These are phyloP conservation scores for Phalacrocorax aristotelis DNA, from an alignment of 2,113 vertebrate species.

Conservation along the genomic window DNA sequence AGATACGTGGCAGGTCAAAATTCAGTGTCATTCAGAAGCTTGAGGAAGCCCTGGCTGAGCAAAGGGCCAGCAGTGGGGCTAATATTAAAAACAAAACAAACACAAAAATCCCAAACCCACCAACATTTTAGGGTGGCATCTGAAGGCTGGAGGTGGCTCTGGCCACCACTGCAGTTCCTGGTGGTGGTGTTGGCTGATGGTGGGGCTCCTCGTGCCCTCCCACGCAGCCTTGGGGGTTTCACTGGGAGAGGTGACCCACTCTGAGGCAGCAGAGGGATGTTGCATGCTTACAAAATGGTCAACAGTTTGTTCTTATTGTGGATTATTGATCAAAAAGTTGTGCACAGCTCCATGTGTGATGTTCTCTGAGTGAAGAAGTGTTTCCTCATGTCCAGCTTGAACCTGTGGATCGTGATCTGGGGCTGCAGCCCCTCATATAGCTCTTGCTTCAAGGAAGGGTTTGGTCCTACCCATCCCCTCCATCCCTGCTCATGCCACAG, in stretches of 20 bases:
- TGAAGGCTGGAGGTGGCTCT: background rate
- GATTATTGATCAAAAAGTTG: background rate
- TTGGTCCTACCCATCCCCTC: background rate
- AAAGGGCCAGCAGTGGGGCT: background rate
- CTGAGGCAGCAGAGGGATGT: background rate
- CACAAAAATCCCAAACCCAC: too few relatives aligned
- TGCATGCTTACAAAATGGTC: background rate
- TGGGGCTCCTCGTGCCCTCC: background rate
- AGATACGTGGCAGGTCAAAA: background rate
- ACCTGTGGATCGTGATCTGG: background rate
- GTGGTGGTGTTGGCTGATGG: too few relatives aligned
- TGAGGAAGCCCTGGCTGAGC: background rate
- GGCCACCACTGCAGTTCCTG: background rate
- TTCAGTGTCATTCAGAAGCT: background rate
- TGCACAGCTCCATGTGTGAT: too few relatives aligned
- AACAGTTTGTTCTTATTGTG: background rate
- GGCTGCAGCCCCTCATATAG: rapidly evolving
- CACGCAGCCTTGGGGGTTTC: background rate
- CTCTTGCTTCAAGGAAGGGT: background rate
- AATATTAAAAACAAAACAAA: too few relatives aligned
- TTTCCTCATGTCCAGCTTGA: background rate
- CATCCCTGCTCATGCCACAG: background rate
- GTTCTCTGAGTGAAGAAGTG: background rate
- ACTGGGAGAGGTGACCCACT: rapidly evolving
- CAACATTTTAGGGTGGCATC: background rate